Conservation (phyloP, 1,140 invertebrate genomes). For the Zaprionus taronus region DNA sequence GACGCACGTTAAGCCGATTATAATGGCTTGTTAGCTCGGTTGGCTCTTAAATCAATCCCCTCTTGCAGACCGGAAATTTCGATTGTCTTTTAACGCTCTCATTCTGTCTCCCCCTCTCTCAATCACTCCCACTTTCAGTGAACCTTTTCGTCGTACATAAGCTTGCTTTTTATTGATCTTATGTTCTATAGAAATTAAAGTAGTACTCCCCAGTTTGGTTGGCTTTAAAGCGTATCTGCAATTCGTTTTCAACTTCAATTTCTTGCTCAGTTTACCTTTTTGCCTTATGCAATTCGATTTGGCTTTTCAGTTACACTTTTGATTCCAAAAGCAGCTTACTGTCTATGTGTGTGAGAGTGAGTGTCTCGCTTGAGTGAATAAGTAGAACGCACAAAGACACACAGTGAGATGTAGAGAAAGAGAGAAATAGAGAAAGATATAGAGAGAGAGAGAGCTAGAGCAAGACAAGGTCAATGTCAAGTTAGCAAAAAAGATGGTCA, state of each 20-base stretch:
- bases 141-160: background rate
- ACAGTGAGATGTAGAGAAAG: background rate
- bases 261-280: constrained; percentile 37
- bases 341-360: constrained; percentile 7
- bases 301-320: constrained; percentile 59
- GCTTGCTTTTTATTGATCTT: background rate
- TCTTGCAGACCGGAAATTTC: background rate
- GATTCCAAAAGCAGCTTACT: constrained; percentile 51
- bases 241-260: background rate
- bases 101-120: background rate
- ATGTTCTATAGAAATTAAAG: background rate
- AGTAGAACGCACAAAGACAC: constrained; percentile 47
- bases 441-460: background rate
- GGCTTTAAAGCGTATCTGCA: constrained; percentile 1
- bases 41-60: background rate
- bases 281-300: constrained; percentile 45
- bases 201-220: too few relatives aligned
- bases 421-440: background rate
- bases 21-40: constrained; percentile 46
- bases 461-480: constrained; percentile 66
- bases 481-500: constrained; percentile 12
- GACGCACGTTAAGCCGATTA: constrained; percentile 71
- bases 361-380: constrained; percentile 42
- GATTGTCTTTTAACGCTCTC: background rate
- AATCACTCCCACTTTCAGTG: background rate